phyloP scores from a whole-genome alignment of 2,113 vertebrate genomes.

The Sapajus apella region DNA sequence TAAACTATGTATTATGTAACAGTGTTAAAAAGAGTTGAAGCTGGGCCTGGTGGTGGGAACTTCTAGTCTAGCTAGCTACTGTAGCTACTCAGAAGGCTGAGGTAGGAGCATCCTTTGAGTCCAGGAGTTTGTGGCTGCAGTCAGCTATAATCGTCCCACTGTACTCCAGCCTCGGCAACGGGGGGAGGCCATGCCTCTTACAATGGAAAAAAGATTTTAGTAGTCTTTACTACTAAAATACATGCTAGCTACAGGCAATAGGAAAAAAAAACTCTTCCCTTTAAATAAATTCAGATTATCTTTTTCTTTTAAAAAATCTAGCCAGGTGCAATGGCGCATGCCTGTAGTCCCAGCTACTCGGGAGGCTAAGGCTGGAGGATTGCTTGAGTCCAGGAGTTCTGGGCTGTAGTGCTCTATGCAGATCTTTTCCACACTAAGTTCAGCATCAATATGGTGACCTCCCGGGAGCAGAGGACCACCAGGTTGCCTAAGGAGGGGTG shows the following conservation, averaged over 20 bases:
- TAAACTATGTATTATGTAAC: background rate
- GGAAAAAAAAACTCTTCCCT: background rate
- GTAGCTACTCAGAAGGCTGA: background rate
- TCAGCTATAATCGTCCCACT: too few species aligned
- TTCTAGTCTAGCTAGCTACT: background rate
- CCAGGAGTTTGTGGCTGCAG: background rate
- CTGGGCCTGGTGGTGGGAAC: background rate
- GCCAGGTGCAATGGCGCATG: too few species aligned
- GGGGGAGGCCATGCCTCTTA: too few species aligned
- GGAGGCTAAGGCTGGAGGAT: too few species aligned
- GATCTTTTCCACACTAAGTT: too few species aligned
- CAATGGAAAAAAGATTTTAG: background rate
- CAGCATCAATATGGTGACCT: too few species aligned
- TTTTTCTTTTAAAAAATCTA: constrained; percentile 22
- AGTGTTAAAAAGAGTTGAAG: background rate
- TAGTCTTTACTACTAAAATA: constrained; percentile 1
- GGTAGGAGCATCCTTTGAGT: background rate
- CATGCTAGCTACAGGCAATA: background rate
- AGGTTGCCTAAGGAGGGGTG: too few species aligned
- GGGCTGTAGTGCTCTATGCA: too few species aligned
- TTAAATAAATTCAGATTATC: background rate
- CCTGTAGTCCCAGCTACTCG: too few species aligned
- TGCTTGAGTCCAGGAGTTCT: too few species aligned
- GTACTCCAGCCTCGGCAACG: too few species aligned
- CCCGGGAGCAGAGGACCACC: too few species aligned